Evolutionary conservation across 2,113 vertebrate species (phyloP), one percentile per base, ranked within the genome.

Genomic region (Kryptolebias marmoratus): DNA sequence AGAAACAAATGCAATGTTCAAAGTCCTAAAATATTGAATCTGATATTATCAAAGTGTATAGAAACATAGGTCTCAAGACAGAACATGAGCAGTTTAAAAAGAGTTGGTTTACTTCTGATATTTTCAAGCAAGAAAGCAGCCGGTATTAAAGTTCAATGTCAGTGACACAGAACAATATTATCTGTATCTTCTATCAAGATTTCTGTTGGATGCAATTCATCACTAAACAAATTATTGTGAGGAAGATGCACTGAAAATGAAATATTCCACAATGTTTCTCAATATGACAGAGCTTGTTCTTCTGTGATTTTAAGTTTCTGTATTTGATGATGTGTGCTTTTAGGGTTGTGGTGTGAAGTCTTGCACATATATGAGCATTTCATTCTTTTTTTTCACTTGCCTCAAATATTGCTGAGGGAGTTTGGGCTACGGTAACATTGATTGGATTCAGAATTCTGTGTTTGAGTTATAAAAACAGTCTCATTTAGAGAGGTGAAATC

Each of bases 21-120:
- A 77, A 62, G 73, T 53, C 73, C 82, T 88, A 58, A 86, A 88
- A 87, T 88, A 85, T 86, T 87, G 74, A 85, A 67, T 65, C 54
- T 3, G 82, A 89, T 87, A 15, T 57, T 81, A 84, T 89, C 82
- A 73, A 75, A 79, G 48, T 22, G 71, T 56, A 75, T 81, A 85
- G 70, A 83, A 86, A 70, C 63, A 70, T 68, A 64, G 47, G 75
- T 86, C 64, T 83, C 75, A 62, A 62, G 77, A 79, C 66, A 73
- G 61, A 79, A 73, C 31, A 80, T 62, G 32, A 78, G 65, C 64
- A 57, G 79, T 80, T 68, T 68, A 67, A 79, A 69, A 82, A 77
- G 71, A 82, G 60, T 85, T 79, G 63, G 75, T 80, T 84, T 36
- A 27, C 18, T 74, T 87, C 73, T 64, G 83, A 86, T 86, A 79